Percentiles rank a stretch among this genome's conserved stretches.
Conservation (phyloP, 2,797 vertebrate species). For the Dendrocincla tyrannina region DNA sequence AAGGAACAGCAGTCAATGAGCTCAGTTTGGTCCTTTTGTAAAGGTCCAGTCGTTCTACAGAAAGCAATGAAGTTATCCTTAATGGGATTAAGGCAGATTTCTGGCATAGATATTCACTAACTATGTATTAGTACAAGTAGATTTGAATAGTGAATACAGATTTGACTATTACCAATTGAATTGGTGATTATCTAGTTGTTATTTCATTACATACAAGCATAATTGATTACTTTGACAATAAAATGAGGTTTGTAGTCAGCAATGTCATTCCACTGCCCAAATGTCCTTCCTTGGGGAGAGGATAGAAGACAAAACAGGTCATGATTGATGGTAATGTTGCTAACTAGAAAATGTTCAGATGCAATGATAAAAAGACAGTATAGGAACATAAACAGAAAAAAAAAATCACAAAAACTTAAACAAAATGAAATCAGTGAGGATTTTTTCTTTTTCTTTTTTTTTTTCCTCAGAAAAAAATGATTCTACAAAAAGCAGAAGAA, state of each 20-base stretch:
- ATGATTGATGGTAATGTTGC: neutral
- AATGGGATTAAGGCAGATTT: neutral
- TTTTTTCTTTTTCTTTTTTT: neutral
- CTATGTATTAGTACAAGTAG: neutral
- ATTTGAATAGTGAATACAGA: neutral
- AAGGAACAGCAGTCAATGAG: neutral
- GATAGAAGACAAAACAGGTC: neutral
- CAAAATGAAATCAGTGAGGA: neutral
- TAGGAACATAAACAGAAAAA: neutral
- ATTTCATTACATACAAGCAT: neutral
- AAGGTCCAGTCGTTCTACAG: neutral
- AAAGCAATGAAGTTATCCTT: neutral
- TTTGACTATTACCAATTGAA: neutral
- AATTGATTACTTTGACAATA: neutral
- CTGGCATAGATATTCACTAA: neutral
- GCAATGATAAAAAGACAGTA: neutral
- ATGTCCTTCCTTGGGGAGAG: neutral
- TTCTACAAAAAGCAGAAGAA: neutral
- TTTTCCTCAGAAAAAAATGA: neutral
- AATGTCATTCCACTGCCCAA: neutral
- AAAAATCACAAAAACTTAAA: neutral
- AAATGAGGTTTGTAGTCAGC: neutral
- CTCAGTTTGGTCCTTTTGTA: neutral
- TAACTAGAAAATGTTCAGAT: neutral
- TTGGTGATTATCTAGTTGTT: neutral